Percentiles rank a stretch among this genome's conserved stretches.
Conservation (phyloP, 64 coral and sea anemone species). For the Stichodactyla mertensii region DNA sequence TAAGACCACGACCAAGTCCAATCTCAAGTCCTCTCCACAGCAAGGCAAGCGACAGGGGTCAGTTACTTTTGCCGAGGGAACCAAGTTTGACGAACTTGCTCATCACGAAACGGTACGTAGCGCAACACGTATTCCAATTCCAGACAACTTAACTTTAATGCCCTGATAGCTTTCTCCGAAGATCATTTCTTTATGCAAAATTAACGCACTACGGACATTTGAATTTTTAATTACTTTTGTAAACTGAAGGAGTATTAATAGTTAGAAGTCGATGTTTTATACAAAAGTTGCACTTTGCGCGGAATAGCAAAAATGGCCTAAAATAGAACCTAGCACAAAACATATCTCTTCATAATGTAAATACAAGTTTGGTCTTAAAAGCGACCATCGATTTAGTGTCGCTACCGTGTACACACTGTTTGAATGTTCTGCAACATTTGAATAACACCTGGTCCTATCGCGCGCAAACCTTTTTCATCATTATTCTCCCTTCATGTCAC, state of each 20-base stretch:
- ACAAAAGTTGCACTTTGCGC: background rate
- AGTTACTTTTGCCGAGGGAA: slow-evolving; percentile 79
- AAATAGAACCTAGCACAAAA: background rate
- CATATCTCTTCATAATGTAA: background rate
- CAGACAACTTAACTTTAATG: background rate
- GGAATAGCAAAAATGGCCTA: background rate
- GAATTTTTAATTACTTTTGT: background rate
- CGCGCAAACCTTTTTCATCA: background rate
- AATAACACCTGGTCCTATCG: background rate
- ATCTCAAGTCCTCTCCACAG: slow-evolving; percentile 41
- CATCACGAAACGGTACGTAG: background rate
- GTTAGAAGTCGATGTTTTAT: no score
- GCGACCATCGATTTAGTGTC: slow-evolving; percentile 8
- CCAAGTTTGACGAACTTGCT: slow-evolving; percentile 50
- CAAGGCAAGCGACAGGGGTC: slow-evolving; percentile 39
- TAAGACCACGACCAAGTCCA: slow-evolving; percentile 37
- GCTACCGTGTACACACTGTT: background rate
- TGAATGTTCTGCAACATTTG: background rate
- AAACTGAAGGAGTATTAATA: background rate
- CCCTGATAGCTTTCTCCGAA: background rate
- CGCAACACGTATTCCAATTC: background rate
- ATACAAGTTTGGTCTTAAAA: background rate
- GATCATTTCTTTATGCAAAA: background rate
- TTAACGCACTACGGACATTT: background rate
- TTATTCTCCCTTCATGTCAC: slow-evolving; percentile 12